Evolutionary conservation across 2,113 vertebrate species (phyloP), one percentile per base, ranked within the genome.

Genomic region (Pygoscelis antarcticus): DNA sequence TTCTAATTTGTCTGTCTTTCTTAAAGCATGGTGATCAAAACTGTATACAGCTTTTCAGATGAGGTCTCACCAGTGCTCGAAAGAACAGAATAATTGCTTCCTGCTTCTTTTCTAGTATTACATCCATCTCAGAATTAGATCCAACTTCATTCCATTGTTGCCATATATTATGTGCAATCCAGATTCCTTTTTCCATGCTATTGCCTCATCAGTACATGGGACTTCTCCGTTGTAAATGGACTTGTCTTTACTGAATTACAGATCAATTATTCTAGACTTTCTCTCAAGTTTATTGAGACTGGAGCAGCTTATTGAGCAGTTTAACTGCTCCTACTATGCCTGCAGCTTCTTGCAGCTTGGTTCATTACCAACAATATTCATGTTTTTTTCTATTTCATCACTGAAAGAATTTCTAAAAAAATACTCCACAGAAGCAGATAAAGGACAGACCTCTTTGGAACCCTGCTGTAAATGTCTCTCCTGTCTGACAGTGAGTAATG

Each of bases 51-150:
- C 34, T 92, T 96, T 89, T 77, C 76, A 90, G 71, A 88, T 65
- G 83, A 95, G 76, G 79, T 66, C 68, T 77, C 94, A 80, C 29
- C 34, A 61, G 68, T 32, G 54, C 54, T 92, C 0, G 0, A 78
- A 92, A 75, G 55, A 86, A 77, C 66, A 92, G 62, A 87, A 40
- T 64, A 95, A 96, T 81, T 89, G n/a, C 40, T 86, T 95, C 49
- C 79, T 90, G 71, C 36, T 83, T 58, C 70, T 80, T 44, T 75
- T 65, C 30, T 54, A 80, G 57, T 20, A 47, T 52, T 61, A 30
- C 32, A 51, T 16, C 66, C 22, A 54, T 20, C 18, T 46, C 49
- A 86, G 79, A 80, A 90, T 77, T 65, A 80, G 34, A 89, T 70
- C 16, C 55, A 90, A 25, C 49, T 88, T 93, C 36, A 95, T 74